Base-by-base conservation (phyloP, 2,797 vertebrate species). In the Tapera naevia region DNA sequence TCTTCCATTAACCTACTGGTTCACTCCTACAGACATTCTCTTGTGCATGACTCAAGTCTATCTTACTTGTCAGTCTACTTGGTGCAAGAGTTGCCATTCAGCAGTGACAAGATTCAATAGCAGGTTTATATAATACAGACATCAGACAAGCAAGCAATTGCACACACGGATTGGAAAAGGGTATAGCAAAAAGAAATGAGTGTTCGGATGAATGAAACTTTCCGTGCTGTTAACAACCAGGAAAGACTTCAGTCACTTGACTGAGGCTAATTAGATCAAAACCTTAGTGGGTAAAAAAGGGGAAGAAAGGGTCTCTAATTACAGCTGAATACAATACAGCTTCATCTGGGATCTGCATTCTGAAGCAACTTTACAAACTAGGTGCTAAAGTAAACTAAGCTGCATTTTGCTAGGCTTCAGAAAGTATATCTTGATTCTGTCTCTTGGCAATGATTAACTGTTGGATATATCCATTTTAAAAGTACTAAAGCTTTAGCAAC, bases 321-420 rank as follows among this genome's bases (percentile, higher is more conserved):
- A 66, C 25, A 53, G 45, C 39, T 56, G 61, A 89, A 86, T 69
- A 87, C 65, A 93, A 82, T 66, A 57, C 32, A 89, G 45, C 22
- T 46, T 86, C 62, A 66, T 56, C 69, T 66, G 54, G 23, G 86
- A 83, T 53, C 79, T 86, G 54, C 28, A 25, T 25, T 83, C 54
- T 80, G 28, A 83, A 75, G 32, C 33, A 80, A 72, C 19, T 89
- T 93, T 56, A 85, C 67, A 91, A 88, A 91, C 54, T 8, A 13
- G 43, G 58, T 62, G 66, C 62, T 89, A 74, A 88, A 91, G 78
- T 87, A 91, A 95, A 95, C 72, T 22, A 45, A 96, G 58, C 13
- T 72, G 51, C 21, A 86, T 79, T 75, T 27, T 67, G 67, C 30
- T 53, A 89, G 45, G 30, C 25, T 93, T 86, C 78, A 65, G 67